Base-by-base conservation (phyloP, 92 coral and sea anemone genomes). In the Isaurus tuberculatus region DNA sequence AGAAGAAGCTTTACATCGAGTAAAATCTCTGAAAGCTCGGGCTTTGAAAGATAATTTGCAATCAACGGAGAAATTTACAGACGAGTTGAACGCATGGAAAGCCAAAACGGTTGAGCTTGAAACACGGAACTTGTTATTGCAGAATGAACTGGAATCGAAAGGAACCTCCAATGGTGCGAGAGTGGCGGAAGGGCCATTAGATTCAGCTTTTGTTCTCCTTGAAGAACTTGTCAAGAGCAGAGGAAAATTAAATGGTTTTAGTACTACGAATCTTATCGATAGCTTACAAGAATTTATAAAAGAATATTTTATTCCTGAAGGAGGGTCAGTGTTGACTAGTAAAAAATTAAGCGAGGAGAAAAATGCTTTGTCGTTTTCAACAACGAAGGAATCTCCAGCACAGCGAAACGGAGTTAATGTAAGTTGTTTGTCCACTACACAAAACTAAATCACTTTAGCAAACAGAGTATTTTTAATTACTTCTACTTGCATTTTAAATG, bases 1-100 rank as follows among this genome's bases (percentile, higher is more conserved):
- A 7, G 88, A 84, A 79, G 75, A 88, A 44, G 81, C 91, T 16
- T 71, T 88, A 11, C 84, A 57, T 60, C 82, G 91, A 36, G 79
- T 88, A 8, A 84, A 79, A 71, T 30, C 73, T 11, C 69, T 53
- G 42, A 88, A 72, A 53, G 86, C 82, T 28, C 65, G 49, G 15
- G 75, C 88, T 15, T 37, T 61, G 29, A 87, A 80, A 25, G 86
- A 72, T 34, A 84, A 48, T 53, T 64, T 57, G 34, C 64, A 23
- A 20, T 77, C 82, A 11, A 58, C 55, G 53, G 82, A 77, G 82
- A 77, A 77, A 58, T 77, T 77, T 37, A 57, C 69, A 4, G 70
- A 77, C 32, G 82, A 77, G 37, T 33, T 77, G 32, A 77, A 77
- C 37, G 57, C 32, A 5, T 77, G 68, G 82, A 77, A 77, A 55